A percentile compares a stretch with the other conserved stretches of the same genome.
These are phyloP conservation scores for Eupleurogrammus muticus DNA, from an alignment of 2,797 vertebrate species.

Conservation along the genomic window DNA sequence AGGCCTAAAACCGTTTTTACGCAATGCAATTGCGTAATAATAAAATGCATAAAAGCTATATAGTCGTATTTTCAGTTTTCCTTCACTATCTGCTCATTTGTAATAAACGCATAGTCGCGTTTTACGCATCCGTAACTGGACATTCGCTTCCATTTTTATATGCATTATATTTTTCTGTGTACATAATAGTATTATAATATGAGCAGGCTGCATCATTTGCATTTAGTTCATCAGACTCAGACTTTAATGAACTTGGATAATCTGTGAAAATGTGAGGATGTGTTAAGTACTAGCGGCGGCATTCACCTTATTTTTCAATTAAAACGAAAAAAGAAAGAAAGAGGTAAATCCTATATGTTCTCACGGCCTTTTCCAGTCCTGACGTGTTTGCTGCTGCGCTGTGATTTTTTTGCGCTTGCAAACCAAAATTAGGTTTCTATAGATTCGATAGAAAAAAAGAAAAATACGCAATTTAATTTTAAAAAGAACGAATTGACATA, in stretches of 20 bases:
- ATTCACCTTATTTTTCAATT: not conserved
- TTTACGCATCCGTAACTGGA: not conserved
- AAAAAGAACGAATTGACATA: not conserved
- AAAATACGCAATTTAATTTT: not conserved
- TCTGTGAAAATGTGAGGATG: not conserved
- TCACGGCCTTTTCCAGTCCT: not conserved
- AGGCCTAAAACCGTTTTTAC: not conserved
- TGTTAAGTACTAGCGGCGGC: not conserved
- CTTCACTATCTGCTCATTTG: not conserved
- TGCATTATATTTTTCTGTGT: too few relatives aligned
- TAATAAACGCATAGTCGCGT: not conserved
- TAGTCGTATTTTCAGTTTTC: not conserved
- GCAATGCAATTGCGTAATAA: not conserved
- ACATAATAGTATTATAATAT: too few relatives aligned
- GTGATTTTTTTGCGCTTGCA: not conserved
- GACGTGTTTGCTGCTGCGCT: not conserved
- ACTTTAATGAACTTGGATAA: not conserved
- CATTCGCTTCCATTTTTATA: not conserved
- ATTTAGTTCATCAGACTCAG: not conserved
- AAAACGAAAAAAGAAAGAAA: constrained; percentile 12
- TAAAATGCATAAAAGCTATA: not conserved
- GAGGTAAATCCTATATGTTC: too few relatives aligned
- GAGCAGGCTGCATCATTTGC: not conserved
- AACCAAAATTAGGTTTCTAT: not conserved
- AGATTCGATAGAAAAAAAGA: not conserved